Base-by-base conservation (phyloP, 2,888 invertebrate species). In the Bembecia ichneumoniformis region DNA sequence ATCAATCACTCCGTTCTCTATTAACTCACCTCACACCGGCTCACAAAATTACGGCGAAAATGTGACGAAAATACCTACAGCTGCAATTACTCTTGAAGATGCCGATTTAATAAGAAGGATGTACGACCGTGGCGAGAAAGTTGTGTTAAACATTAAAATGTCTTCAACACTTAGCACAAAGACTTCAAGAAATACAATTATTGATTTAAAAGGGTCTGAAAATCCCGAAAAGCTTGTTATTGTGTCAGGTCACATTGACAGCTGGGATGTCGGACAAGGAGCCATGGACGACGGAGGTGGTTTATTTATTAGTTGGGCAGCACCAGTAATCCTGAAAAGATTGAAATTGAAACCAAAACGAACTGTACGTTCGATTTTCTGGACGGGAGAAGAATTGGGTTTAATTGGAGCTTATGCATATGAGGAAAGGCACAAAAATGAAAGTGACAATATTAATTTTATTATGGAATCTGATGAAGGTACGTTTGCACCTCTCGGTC, bases 241-340 rank as follows among this genome's bases (percentile, higher is more conserved):
- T 15, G 89, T 95, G 14, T 94, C 94, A 2, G 96, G 95, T 11
- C 96, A 96, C 71, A 86, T 96, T 20, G 96, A 96, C 65, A 94
- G 94, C 65, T 96, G 95, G 95, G 95, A 96, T 74, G 93, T 95
- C 10, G 95, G 95, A 1, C 90, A 93, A 60, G 96, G 95, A 13
- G 95, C 95, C 4, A 94, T 96, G 94, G 95, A 96, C 68, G 95
- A 96, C 61, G 95, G 93, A 17, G 94, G 93, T 51, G 95, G 95
- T 47, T 89, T 93, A 16, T 92, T 95, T 59, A 90, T 95, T 35
- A 92, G 94, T 16, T 94, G 93, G 92, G 90, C 91, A 55, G 91
- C 92, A 9, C 80, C 94, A 14, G 90, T 91, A 5, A 79, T 94
- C 36, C 71, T 95, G 3, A 91, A 91, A 57, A 77, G 79, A 5